Conservation (phyloP, 2,888 invertebrate genomes). For the Entomobrya proxima region DNA sequence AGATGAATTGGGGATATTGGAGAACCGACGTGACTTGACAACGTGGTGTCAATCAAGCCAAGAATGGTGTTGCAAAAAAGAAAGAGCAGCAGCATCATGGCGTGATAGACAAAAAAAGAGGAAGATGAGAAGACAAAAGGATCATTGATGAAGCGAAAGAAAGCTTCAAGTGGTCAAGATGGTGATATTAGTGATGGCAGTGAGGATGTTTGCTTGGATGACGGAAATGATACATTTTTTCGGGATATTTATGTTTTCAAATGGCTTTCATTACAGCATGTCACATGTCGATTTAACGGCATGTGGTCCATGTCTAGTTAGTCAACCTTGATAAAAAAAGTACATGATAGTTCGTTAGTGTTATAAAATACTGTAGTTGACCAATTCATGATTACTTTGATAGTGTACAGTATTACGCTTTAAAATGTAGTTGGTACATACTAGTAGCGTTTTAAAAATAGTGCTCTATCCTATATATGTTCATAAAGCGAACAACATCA, state of each 20-base stretch:
- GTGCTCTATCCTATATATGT: too few species aligned
- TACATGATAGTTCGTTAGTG: too few species aligned
- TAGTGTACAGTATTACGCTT: too few species aligned
- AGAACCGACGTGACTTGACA: conserved; percentile 38
- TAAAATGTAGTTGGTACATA: too few species aligned
- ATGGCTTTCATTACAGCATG: background rate
- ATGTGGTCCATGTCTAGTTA: too few species aligned
- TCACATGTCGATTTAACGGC: background rate
- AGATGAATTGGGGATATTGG: background rate
- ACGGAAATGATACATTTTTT: conserved; percentile 7
- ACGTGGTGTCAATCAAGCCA: conserved; percentile 33
- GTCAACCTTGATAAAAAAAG: too few species aligned
- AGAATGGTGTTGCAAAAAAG: conserved; percentile 15
- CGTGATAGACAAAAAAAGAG: too few species aligned
- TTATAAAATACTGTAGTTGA: too few species aligned
- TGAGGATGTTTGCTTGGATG: background rate
- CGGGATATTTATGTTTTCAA: background rate
- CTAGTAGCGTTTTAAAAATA: too few species aligned
- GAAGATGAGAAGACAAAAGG: conserved; percentile 3
- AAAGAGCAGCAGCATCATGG: too few species aligned
- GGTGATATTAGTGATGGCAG: background rate
- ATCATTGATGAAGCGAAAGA: conserved; percentile 35
- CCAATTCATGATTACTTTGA: too few species aligned
- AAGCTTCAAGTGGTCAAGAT: background rate
- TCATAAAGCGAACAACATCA: too few species aligned